Evolutionary conservation across 2,797 vertebrate genomes (phyloP).

Genomic region (Clamator glandarius): DNA sequence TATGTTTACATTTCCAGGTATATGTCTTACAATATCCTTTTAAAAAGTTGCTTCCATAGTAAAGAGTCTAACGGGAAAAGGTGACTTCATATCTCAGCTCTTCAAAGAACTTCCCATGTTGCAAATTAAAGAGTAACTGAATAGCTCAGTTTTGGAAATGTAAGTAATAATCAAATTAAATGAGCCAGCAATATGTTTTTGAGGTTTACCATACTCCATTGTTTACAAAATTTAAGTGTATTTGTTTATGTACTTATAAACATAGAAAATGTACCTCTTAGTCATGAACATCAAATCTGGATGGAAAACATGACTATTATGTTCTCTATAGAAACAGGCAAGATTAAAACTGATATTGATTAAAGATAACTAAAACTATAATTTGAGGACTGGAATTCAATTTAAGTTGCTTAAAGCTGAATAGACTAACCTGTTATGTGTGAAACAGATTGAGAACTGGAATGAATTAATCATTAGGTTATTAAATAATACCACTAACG

Average conservation of each 20-base stretch:
- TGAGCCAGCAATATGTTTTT: background rate
- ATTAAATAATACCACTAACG: slow-evolving; percentile 10
- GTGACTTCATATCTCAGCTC: background rate
- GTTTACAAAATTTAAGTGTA: background rate
- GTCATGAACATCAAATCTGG: background rate
- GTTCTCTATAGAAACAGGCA: background rate
- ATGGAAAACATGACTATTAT: background rate
- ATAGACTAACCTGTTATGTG: slow-evolving; percentile 10
- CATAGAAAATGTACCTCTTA: background rate
- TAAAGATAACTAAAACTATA: background rate
- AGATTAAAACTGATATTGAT: background rate
- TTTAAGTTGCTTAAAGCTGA: background rate
- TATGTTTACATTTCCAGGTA: background rate
- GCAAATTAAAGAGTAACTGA: background rate
- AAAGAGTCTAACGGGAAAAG: background rate
- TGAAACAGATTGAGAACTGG: slow-evolving; percentile 30
- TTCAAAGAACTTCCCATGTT: background rate
- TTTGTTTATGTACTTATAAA: background rate
- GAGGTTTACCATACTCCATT: background rate
- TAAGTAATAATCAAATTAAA: background rate
- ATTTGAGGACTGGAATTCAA: slow-evolving; percentile 12
- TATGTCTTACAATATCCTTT: background rate
- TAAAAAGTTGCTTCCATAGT: background rate
- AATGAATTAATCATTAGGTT: slow-evolving; percentile 34
- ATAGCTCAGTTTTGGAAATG: background rate